Conservation (phyloP, 2,888 invertebrate species). For the Meghimatium bilineatum region DNA sequence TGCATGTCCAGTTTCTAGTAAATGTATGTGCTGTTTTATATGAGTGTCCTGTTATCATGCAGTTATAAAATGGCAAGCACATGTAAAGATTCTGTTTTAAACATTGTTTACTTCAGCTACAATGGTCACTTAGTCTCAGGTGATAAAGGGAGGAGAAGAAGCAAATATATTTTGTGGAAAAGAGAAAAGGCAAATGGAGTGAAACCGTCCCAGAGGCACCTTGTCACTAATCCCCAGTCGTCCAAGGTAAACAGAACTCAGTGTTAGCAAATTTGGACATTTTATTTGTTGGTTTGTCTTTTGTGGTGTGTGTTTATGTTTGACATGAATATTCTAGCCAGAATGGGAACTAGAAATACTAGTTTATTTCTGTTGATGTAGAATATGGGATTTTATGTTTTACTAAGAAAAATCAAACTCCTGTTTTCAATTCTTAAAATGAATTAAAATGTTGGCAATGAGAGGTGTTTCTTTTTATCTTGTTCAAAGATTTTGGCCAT, state of each 20-base stretch:
- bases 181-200: conserved; percentile 93
- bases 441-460: background rate
- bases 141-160: conserved; percentile 93
- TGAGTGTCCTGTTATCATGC: too few relatives aligned
- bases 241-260: conserved; percentile 80
- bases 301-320: conserved; percentile 1
- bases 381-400: background rate
- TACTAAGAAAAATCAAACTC: background rate
- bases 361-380: background rate
- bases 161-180: conserved; percentile 94
- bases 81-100: background rate
- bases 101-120: conserved; percentile 82
- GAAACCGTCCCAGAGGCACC: conserved; percentile 94
- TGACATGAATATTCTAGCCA: background rate
- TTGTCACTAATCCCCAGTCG: conserved; percentile 95
- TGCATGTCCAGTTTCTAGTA: too few relatives aligned
- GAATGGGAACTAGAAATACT: background rate
- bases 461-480: background rate
- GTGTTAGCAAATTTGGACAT: conserved; percentile 6
- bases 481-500: background rate
- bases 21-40: too few relatives aligned
- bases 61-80: too few relatives aligned
- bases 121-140: conserved; percentile 95
- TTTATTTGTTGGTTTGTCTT: conserved; percentile 11
- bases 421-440: background rate